phyloP scores from a whole-genome alignment of 2,888 invertebrate genomes.

The Ophion ellenae region DNA sequence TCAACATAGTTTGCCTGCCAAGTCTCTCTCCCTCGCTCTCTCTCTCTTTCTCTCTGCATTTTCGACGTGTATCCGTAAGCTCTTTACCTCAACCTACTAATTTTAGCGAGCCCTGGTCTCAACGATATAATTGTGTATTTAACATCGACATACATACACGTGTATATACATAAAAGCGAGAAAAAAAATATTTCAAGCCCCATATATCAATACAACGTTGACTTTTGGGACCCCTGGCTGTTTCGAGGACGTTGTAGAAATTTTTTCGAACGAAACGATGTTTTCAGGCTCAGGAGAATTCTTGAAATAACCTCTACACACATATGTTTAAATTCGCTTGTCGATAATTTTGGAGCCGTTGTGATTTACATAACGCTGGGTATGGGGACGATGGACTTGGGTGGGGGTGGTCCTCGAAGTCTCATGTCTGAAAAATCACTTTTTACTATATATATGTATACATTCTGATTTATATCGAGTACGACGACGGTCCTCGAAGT shows the following conservation, averaged over 20 bases:
- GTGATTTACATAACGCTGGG: background rate
- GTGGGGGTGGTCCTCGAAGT: no score
- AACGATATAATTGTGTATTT: conserved; percentile 16
- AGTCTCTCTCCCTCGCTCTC: conserved; percentile 6
- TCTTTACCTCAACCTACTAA: conserved; percentile 79
- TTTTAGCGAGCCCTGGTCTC: conserved; percentile 68
- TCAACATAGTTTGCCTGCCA: conserved; percentile 76
- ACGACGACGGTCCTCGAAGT: no score
- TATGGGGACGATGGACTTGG: background rate
- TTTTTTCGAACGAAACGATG: background rate
- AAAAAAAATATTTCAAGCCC: background rate
- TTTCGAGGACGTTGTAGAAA: background rate
- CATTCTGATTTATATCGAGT: background rate
- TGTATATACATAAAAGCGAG: background rate
- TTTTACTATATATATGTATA: background rate
- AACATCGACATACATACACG: background rate
- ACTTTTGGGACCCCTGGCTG: background rate
- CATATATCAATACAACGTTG: background rate
- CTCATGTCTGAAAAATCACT: no score
- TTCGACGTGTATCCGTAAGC: conserved; percentile 28
- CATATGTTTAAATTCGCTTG: background rate
- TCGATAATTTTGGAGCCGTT: background rate
- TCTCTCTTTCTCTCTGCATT: conserved; percentile 6
- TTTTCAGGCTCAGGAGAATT: no score
- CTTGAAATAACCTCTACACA: no score